Evolutionary conservation across 2,888 invertebrate species (phyloP), one percentile per base, ranked within the genome.

Genomic region (Caenorhabditis macrosperma): DNA sequence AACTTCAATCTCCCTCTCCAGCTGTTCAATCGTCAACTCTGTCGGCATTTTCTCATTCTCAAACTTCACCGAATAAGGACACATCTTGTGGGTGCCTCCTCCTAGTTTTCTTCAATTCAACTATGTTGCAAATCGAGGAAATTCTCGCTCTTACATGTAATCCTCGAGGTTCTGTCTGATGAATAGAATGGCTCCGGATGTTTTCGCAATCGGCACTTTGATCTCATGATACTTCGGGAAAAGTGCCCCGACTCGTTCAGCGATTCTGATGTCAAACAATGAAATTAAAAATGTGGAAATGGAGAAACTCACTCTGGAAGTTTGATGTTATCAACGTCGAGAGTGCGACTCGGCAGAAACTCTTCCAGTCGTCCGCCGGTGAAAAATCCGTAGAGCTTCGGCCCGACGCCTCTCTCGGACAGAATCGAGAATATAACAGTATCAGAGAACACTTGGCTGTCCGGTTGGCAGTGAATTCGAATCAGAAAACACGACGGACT

Each of bases 351-450:
- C 2, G 95, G 94, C 91, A 96, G 95, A 90, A 95, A 97, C 91
- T 98, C 95, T 91, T 98, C 97, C 75, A 98, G 95, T 67, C 97
- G 93, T 0, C 97, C 96, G 0, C 95, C 96, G 0, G 96, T 95
- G 91, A 97, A 98, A 28, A 97, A 95, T 0, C 97, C 97, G 91
- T 95, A 95, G 5, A 97, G 92, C 90, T 95, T 95, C 0, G 97
- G 97, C 0, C 97, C 97, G 41, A 97, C 93, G 61, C 94, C 93
- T 75, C 96, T 93, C 91, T 98, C 97, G 0, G 96, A 96, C 3
- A 98, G 92, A 48, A 97, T 92, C 0, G 97, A 96, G 91, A 97
- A 98, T 61, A 97, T 95, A 0, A 97, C 96, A 0, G 96, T 95
- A 91, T 98, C 97, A 5, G 94, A 94, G 90, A 96, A 96, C 87